These are phyloP conservation scores for Xiphias gladius DNA, from an alignment of 2,113 vertebrate genomes.

Conservation along the genomic window DNA sequence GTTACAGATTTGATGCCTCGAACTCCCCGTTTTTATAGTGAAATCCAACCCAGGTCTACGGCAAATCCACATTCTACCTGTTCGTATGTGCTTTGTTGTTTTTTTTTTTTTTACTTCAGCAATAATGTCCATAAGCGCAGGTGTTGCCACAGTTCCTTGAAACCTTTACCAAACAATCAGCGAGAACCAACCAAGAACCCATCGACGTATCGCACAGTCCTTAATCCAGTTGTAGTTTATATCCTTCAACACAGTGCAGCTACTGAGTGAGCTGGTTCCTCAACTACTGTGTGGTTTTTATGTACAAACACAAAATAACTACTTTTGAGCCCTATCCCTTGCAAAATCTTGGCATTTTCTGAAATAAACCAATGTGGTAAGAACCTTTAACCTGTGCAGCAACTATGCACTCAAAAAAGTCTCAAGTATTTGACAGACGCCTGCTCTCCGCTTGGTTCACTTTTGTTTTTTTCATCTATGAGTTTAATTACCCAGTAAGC, in stretches of 20 bases:
- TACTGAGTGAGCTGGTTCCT: not conserved
- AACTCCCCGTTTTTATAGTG: not conserved
- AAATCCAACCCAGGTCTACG: not conserved
- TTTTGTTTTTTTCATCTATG: not conserved
- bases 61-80: conserved; percentile 9
- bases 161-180: conserved; percentile 2
- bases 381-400: conserved; percentile 1
- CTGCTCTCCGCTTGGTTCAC: not conserved
- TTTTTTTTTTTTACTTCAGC: not conserved
- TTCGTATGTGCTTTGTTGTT: conserved; percentile 36
- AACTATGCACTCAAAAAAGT: not conserved
- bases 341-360: conserved; percentile 2
- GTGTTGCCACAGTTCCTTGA: conserved; percentile 27
- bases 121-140: conserved; percentile 22
- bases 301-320: conserved; percentile 35
- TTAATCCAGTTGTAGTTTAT: conserved; percentile 10
- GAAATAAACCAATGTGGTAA: not conserved
- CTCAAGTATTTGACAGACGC: not conserved
- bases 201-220: not conserved
- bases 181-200: conserved; percentile 9
- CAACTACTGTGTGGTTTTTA: conserved; percentile 33
- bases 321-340: conserved; percentile 3
- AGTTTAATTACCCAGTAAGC: too few relatives aligned
- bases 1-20: not conserved
- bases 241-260: conserved; percentile 22